A percentile compares a stretch with the other conserved stretches of the same genome.
These are phyloP conservation scores for Orchestes rusci DNA, from an alignment of 2,888 invertebrate species.

Conservation along the genomic window DNA sequence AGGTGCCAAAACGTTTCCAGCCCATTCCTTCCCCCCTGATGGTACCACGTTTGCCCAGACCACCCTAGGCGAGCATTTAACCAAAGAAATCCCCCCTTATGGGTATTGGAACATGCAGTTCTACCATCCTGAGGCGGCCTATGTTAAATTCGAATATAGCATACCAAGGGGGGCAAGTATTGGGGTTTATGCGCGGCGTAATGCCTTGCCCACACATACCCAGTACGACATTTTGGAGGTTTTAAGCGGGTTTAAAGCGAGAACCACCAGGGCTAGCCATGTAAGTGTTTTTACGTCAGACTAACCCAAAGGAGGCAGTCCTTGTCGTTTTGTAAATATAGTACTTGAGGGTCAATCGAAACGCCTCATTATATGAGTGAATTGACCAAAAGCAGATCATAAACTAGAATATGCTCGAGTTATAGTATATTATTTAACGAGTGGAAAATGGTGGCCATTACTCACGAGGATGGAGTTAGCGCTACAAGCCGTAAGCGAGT, in stretches of 20 bases:
- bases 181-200: conserved; percentile 90
- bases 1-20: conserved; percentile 85
- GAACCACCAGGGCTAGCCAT: conserved; percentile 77
- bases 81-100: conserved; percentile 85
- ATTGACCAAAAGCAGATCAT: too few relatives aligned
- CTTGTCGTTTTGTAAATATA: too few relatives aligned
- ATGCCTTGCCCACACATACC: conserved; percentile 91
- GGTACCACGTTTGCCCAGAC: conserved; percentile 90
- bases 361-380: too few relatives aligned
- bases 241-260: conserved; percentile 80
- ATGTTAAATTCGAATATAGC: conserved; percentile 91
- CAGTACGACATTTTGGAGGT: conserved; percentile 95
- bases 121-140: conserved; percentile 88
- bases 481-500: too few relatives aligned
- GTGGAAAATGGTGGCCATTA: too few relatives aligned
- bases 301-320: too few relatives aligned
- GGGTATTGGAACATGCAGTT: conserved; percentile 98
- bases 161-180: conserved; percentile 87
- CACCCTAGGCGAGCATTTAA: conserved; percentile 76
- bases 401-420: too few relatives aligned
- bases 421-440: too few relatives aligned
- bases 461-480: too few relatives aligned
- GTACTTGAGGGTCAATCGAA: too few relatives aligned
- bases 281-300: too few relatives aligned
- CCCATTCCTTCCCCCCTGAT: conserved; percentile 86